Evolutionary conservation across 2,888 invertebrate species (phyloP), one percentile per base, ranked within the genome.

Genomic region (Chaetogeoica ovagalla): DNA sequence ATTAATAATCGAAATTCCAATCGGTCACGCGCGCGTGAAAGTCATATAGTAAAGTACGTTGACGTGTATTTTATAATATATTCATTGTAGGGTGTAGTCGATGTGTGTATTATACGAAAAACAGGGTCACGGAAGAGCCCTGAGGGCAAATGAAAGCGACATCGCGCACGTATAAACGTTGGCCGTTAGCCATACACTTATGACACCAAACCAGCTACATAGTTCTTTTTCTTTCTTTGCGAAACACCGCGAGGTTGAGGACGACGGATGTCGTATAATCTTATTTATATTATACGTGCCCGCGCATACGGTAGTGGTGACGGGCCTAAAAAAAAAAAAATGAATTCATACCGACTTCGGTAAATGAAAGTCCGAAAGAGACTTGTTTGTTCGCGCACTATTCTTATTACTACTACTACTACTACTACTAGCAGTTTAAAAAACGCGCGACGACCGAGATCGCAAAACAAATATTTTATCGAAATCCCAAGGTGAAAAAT

Each of bases 141-240:
- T 9, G 63, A 57, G 71, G 79, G 71, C 43, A 71, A 79, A 79
- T 79, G 79, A 79, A 79, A 79, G 79, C 79, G 71, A 71, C 63
- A 71, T 69, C 63, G 77, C 39, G 21, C 4, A 17, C 60, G 9
- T 48, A n/a, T n/a, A n/a, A 17, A 13, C 15, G 48, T 65, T 79
- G 52, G 79, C 79, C 71, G 39, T 43, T 65, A 57, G 79, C 63
- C 57, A 79, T 79, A 60, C 3, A 23, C 52, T 13, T 48, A 59
- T 60, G 15, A 39, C 37, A 23, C n/a, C 19, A 30, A n/a, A 30
- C 30, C 30, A 30, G 30, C 30, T 13, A 77, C n/a, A n/a, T 52
- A 15, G 60, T 19, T 48, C 15, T 60, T 76, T 52, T 65, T 43
- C 6, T 43, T 9, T 43, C 43, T 63, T 70, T 43, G 39, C 63